Conservation (phyloP, 2,888 invertebrate species). For the Hesperia comma region DNA sequence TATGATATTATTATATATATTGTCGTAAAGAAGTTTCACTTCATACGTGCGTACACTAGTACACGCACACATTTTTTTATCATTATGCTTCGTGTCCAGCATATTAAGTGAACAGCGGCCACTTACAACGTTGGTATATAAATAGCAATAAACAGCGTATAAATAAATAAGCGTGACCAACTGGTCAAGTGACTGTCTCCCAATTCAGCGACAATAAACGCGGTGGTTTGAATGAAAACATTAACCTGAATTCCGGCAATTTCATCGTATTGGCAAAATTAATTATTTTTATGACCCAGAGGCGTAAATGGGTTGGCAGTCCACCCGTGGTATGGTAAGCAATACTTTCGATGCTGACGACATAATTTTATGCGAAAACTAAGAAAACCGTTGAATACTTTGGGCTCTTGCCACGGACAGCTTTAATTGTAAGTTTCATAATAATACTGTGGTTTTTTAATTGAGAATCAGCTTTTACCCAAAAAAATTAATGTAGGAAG, state of each 20-base stretch:
- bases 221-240: slow-evolving; percentile 40
- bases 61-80: too few species aligned
- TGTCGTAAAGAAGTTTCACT: too few species aligned
- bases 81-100: slow-evolving; percentile 4
- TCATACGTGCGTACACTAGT: too few species aligned
- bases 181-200: slow-evolving; percentile 19
- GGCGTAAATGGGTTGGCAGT: not conserved
- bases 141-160: slow-evolving; percentile 29
- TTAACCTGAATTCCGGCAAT: slow-evolving; percentile 41
- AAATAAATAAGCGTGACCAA: slow-evolving; percentile 21
- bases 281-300: not conserved
- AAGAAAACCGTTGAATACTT: too few species aligned
- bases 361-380: too few species aligned
- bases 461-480: too few species aligned
- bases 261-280: slow-evolving; percentile 25
- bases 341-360: too few species aligned
- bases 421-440: too few species aligned
- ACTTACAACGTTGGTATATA: slow-evolving; percentile 17
- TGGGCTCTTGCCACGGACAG: too few species aligned
- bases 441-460: too few species aligned
- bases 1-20: too few species aligned
- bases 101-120: slow-evolving; percentile 22
- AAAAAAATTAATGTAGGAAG: too few species aligned
- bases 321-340: not conserved
- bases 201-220: slow-evolving; percentile 25